Conservation (phyloP, 2,888 invertebrate genomes). For the Adelphocoris suturalis region DNA sequence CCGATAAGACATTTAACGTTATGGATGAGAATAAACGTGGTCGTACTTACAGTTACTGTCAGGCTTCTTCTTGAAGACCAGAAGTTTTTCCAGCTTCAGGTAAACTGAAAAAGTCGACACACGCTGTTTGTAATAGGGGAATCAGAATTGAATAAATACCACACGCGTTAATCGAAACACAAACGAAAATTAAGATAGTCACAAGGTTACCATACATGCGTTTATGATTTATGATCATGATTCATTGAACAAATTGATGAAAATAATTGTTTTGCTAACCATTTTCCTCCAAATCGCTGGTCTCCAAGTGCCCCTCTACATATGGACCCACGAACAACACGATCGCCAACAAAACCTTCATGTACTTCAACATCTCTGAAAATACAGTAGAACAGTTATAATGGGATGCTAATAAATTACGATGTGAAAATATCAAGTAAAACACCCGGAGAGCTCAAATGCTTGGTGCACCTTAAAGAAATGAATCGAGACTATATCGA, state of each 20-base stretch:
- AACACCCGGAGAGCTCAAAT: too few species aligned
- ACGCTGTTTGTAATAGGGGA: background rate
- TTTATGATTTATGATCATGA: too few species aligned
- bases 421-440: too few species aligned
- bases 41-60: background rate
- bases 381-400: background rate
- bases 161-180: too few species aligned
- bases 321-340: conserved; percentile 11
- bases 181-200: too few species aligned
- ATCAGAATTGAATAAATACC: background rate
- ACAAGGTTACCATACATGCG: too few species aligned
- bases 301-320: conserved; percentile 1
- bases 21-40: background rate
- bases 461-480: too few species aligned
- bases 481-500: too few species aligned
- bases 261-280: background rate
- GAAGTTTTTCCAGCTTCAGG: conserved; percentile 10
- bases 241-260: too few species aligned
- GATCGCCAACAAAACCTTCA: background rate
- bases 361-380: background rate
- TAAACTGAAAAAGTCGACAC: background rate
- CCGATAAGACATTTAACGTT: too few species aligned
- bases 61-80: conserved; percentile 31
- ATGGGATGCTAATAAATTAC: too few species aligned
- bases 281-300: conserved; percentile 52